Evolutionary conservation across 2,888 invertebrate species (phyloP).

Genomic region (Acheta domesticus): DNA sequence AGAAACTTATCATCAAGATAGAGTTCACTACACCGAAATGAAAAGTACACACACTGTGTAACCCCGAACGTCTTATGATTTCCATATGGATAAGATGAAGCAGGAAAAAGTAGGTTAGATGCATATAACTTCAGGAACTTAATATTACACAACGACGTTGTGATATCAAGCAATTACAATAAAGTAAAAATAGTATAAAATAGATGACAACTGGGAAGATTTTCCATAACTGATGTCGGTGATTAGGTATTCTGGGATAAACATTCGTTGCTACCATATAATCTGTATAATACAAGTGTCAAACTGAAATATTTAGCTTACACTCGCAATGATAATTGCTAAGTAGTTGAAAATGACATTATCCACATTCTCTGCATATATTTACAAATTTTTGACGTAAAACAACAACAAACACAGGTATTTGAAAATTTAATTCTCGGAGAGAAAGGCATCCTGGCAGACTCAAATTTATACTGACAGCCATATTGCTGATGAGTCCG

Average conservation of each 20-base stretch:
- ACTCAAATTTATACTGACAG: conserved; percentile 97
- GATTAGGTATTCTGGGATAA: background rate
- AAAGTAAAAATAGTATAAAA: too few relatives aligned
- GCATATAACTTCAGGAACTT: background rate
- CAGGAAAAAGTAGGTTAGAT: background rate
- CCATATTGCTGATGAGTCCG: conserved; percentile 84
- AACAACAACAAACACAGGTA: conserved; percentile 25
- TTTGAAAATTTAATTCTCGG: conserved; percentile 54
- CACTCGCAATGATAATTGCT: background rate
- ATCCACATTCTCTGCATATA: conserved; percentile 29
- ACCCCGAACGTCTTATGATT: background rate
- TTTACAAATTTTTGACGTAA: conserved; percentile 20
- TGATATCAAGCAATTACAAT: too few relatives aligned
- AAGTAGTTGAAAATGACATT: conserved; percentile 24
- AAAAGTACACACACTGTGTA: too few relatives aligned
- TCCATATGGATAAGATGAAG: conserved; percentile 11
- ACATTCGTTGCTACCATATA: background rate
- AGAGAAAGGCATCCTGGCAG: conserved; percentile 80
- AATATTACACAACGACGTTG: background rate
- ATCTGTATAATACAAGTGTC: background rate
- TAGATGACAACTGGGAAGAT: too few relatives aligned
- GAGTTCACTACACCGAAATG: too few relatives aligned
- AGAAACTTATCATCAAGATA: too few relatives aligned
- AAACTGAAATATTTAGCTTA: background rate
- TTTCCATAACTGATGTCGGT: too few relatives aligned